Evolutionary conservation across 2,888 invertebrate species (phyloP).

Genomic region (Therioaphis trifolii): DNA sequence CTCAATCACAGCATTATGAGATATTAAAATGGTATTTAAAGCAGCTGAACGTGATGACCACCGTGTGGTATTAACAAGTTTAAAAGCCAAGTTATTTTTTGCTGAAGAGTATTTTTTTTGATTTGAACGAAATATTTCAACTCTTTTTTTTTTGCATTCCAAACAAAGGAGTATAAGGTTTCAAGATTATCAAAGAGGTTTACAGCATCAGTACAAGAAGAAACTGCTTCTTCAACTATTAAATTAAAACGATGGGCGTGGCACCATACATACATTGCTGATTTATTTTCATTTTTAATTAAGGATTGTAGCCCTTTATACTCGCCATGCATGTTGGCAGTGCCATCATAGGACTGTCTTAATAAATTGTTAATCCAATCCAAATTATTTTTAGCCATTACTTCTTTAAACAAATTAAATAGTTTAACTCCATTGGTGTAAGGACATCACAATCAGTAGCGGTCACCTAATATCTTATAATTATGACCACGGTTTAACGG

Average conservation of each 20-base stretch:
- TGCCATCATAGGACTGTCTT: neutral
- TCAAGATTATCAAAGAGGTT: constrained; percentile 18
- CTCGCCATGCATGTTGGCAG: no score
- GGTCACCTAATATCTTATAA: no score
- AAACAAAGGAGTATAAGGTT: constrained; percentile 14
- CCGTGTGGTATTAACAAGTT: constrained; percentile 13
- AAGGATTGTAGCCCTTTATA: constrained; percentile 13
- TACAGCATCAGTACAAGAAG: constrained; percentile 15
- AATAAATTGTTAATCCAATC: constrained; percentile 19
- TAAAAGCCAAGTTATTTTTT: constrained; percentile 6
- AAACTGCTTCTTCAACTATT: constrained; percentile 24
- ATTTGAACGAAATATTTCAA: constrained; percentile 21
- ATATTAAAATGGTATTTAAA: constrained; percentile 12
- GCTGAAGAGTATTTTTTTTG: constrained; percentile 22
- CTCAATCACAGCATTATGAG: constrained; percentile 18
- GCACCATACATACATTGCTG: neutral
- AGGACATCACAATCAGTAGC: no score
- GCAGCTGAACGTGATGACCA: constrained; percentile 18
- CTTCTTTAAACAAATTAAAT: constrained; percentile 35
- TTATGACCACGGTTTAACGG: no score
- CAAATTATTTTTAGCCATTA: constrained; percentile 34
- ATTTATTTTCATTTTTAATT: constrained; percentile 35
- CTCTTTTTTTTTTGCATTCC: constrained; percentile 21
- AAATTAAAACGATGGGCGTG: no score
- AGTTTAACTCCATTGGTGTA: constrained; percentile 22